Base-by-base conservation (phyloP, 2,888 invertebrate species). In the Pheosia tremula region DNA sequence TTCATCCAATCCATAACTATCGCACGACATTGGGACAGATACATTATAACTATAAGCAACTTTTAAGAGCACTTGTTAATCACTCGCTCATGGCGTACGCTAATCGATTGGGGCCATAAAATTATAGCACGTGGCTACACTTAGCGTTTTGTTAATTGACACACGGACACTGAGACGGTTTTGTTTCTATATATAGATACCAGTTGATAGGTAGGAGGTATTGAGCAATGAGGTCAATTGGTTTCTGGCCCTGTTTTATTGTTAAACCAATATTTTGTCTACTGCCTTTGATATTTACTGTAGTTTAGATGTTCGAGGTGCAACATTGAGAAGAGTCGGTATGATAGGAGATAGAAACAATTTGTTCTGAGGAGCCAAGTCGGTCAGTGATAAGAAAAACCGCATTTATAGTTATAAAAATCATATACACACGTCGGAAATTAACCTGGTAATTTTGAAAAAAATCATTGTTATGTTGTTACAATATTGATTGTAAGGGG, bases 91-190 rank as follows among this genome's bases (percentile, higher is more conserved):
- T 78, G 69, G 66, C 67, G 74, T 74, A 69, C 63, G 71, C 67
- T 77, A 77, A 76, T 82, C 75, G 78, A 79, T 81, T 75, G 78
- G 62, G 64, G 62, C 71, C 68, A 75, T 77, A 76, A 76, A 74
- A 66, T 70, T 63, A 69, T 74, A 74, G 85, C 85, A 83, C 84
- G 84, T 84, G 84, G 77, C 76, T 62, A 62, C 76, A 73, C 74
- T 80, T 70, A 71, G 79, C 66, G 62, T 74, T 67, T 68, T 66
- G 73, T 68, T 72, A 68, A 72, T 69, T 67, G 73, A 76, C 68
- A 36, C 9, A 43, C 53, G 39, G 47, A 60, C 47, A 60, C 60
- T 57, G 60, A 36, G 59, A 57, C 59, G 41, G 56, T 45, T 39
- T 55, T 55, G 55, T 53, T 37, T 37, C 53, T 53, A 53, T 53